These are phyloP conservation scores for Leptoteleia sp. DNA, from an alignment of 1,140 invertebrate genomes.

Conservation along the genomic window DNA sequence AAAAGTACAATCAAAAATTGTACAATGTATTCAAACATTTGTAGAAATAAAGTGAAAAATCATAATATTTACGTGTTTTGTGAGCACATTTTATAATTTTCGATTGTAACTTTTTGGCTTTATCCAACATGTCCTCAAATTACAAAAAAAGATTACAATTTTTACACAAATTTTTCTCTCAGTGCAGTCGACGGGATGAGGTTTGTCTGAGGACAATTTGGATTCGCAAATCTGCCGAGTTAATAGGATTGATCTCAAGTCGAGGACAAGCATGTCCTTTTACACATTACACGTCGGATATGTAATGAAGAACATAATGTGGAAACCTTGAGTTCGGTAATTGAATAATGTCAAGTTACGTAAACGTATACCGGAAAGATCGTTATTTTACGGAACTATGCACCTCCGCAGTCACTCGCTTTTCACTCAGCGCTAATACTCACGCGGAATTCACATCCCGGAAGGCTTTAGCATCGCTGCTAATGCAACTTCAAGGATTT, in stretches of 20 bases:
- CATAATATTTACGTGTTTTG: no score
- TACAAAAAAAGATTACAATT: no score
- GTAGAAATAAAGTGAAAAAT: no score
- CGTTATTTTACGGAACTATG: constrained; percentile 65
- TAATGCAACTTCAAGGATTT: constrained; percentile 65
- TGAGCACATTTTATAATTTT: no score
- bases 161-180: no score
- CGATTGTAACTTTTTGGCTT: no score
- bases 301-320: constrained; percentile 63
- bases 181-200: no score
- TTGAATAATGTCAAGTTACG: constrained; percentile 71
- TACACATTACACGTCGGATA: constrained; percentile 45
- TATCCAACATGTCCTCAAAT: no score
- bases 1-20: no score
- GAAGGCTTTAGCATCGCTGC: constrained; percentile 42
- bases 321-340: constrained; percentile 70
- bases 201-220: no score
- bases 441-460: constrained; percentile 61
- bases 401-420: constrained; percentile 56
- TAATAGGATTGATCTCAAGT: constrained; percentile 23
- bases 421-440: constrained; percentile 58
- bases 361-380: constrained; percentile 69
- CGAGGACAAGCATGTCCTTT: constrained; percentile 49
- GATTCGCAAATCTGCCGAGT: constrained; percentile 49
- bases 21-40: no score